Evolutionary conservation across 1,140 invertebrate genomes (phyloP).

Genomic region (Andrena cerasifolii): DNA sequence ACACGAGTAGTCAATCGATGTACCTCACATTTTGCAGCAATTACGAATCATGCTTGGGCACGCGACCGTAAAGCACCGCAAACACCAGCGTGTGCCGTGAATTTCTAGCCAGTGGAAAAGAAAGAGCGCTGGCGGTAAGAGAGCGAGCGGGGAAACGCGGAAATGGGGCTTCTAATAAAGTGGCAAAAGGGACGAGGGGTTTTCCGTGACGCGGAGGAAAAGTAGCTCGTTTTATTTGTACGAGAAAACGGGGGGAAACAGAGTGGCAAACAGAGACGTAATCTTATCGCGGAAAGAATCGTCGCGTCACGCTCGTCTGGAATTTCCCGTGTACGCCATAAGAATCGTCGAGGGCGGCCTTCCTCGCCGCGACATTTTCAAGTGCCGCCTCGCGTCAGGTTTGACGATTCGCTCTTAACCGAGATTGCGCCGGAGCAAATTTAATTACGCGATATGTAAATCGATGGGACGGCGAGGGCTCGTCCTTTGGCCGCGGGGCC

Average conservation of each 20-base stretch:
- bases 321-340: neutral
- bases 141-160: neutral
- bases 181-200: neutral
- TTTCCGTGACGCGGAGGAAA: neutral
- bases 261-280: constrained; percentile 14
- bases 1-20: neutral
- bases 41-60: neutral
- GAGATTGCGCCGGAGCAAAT: constrained; percentile 15
- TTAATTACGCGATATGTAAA: constrained; percentile 45
- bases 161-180: constrained; percentile 20
- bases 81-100: too few relatives aligned
- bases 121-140: neutral
- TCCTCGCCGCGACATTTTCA: neutral
- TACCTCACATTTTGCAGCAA: neutral
- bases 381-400: too few relatives aligned
- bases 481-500: constrained; percentile 1
- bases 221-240: neutral
- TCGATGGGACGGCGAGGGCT: neutral
- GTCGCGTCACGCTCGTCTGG: neutral
- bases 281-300: constrained; percentile 34
- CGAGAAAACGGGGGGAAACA: neutral
- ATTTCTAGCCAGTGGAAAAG: neutral
- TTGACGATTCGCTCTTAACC: neutral
- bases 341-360: neutral
- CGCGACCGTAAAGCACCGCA: neutral